phyloP scores from a whole-genome alignment of 2,113 vertebrate genomes.

The Desmodus rotundus region DNA sequence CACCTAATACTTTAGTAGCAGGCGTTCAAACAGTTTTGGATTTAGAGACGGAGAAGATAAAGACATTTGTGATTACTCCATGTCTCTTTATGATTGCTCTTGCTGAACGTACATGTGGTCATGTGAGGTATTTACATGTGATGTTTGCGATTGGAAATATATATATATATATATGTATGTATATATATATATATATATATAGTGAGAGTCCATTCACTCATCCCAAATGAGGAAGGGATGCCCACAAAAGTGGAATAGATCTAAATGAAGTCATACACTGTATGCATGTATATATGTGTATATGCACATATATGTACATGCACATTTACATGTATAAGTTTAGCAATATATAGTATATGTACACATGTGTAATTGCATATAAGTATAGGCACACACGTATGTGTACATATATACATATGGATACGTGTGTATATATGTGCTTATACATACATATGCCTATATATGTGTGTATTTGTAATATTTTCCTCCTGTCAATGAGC shows the following conservation, averaged over 20 bases:
- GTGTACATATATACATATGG: too few species aligned
- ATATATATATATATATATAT: too few species aligned
- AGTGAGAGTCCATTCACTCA: neutral
- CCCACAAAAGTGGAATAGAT: neutral
- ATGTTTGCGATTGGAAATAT: neutral
- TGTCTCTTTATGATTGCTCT: constrained; percentile 14
- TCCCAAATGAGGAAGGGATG: neutral
- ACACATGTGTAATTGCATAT: neutral
- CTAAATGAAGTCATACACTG: neutral
- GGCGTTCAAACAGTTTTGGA: neutral
- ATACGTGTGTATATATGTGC: neutral
- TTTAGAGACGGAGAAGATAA: neutral
- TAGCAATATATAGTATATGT: too few species aligned
- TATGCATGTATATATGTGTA: neutral
- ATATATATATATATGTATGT: neutral
- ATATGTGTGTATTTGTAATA: neutral
- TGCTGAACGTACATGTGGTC: neutral
- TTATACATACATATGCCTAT: too few species aligned
- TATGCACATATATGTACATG: neutral
- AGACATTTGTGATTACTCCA: neutral
- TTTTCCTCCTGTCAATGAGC: neutral
- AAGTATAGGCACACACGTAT: neutral
- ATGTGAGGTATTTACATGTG: neutral
- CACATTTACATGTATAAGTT: neutral
- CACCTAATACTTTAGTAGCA: neutral